phyloP scores from a whole-genome alignment of 23 tunicate genomes.

The Pegea sp. region DNA sequence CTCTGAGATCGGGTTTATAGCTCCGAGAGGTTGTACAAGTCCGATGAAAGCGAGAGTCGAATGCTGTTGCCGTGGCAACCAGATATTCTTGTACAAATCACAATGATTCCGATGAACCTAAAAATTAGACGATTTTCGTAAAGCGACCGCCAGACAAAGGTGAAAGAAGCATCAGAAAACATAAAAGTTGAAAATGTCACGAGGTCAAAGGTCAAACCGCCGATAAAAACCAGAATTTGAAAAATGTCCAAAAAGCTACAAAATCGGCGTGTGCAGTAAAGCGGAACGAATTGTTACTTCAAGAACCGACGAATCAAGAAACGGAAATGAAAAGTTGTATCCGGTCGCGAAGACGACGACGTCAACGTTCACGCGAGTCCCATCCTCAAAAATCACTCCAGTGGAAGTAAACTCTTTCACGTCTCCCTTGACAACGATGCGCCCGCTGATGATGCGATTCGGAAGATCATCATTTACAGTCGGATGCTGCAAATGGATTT shows the following conservation, averaged over 20 bases:
- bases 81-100: constrained; percentile 39
- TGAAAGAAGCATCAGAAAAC: background rate
- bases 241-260: background rate
- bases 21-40: constrained; percentile 50
- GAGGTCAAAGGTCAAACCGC: background rate
- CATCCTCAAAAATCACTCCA: constrained; percentile 61
- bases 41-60: constrained; percentile 49
- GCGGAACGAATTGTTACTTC: constrained; percentile 14
- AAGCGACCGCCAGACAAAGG: background rate
- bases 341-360: constrained; percentile 71
- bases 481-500: constrained; percentile 33
- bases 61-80: constrained; percentile 12
- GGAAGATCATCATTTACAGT: constrained; percentile 53
- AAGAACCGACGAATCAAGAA: constrained; percentile 23
- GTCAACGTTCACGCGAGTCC: constrained; percentile 33
- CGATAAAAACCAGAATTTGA: background rate
- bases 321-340: constrained; percentile 25
- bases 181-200: background rate
- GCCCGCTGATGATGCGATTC: constrained; percentile 38
- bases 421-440: constrained; percentile 22
- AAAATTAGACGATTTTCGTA: background rate
- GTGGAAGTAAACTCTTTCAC: constrained; percentile 21
- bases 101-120: constrained; percentile 21
- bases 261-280: background rate
- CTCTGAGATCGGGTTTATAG: constrained; percentile 48